phyloP scores from a whole-genome alignment of 2,797 vertebrate species.

The Fratercula arctica region DNA sequence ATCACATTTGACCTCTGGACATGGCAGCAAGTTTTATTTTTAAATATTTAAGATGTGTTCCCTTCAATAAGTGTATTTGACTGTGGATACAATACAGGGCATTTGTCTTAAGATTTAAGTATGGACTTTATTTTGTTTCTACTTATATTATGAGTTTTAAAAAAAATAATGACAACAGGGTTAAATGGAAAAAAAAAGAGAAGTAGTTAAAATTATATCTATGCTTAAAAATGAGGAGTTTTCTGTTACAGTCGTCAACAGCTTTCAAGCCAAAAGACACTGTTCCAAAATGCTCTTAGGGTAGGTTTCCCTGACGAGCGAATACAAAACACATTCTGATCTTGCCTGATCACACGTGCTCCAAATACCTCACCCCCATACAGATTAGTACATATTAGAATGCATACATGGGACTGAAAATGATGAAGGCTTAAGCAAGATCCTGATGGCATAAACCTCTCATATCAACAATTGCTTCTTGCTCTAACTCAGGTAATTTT shows the following conservation, averaged over 20 bases:
- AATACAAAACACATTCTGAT: neutral
- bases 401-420: neutral
- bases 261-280: neutral
- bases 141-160: neutral
- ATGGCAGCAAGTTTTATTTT: neutral
- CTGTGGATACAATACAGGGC: neutral
- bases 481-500: neutral
- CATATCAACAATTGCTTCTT: neutral
- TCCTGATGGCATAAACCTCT: neutral
- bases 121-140: neutral
- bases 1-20: neutral
- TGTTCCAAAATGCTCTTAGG: neutral
- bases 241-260: neutral
- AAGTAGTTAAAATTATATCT: neutral
- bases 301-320: neutral
- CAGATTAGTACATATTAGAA: neutral
- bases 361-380: accelerated
- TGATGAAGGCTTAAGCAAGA: neutral
- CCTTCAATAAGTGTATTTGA: neutral
- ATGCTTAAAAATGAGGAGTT: neutral
- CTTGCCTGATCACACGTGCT: neutral
- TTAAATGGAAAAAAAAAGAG: neutral
- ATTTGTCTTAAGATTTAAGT: neutral
- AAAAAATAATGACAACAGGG: accelerated
- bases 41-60: neutral